Evolutionary conservation across 2,113 vertebrate species (phyloP).

Genomic region (Notiomystis cincta): DNA sequence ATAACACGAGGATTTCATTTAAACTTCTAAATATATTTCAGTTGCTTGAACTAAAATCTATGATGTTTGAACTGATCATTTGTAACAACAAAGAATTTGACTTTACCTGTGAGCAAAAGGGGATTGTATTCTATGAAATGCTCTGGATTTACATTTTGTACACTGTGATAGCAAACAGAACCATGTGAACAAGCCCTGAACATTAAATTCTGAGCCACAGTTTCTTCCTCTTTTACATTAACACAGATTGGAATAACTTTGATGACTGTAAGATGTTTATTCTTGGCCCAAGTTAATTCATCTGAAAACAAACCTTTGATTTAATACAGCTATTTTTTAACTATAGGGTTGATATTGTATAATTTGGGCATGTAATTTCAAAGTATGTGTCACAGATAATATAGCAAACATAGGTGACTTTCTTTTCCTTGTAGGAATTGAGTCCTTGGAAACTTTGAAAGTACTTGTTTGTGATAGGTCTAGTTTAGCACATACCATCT

Average conservation of each 20-base stretch:
- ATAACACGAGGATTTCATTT: constrained; percentile 52
- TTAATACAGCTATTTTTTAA: background rate
- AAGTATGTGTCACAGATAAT: background rate
- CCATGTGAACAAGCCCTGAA: background rate
- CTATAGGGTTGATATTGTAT: background rate
- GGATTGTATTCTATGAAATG: background rate
- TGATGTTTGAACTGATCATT: constrained; percentile 27
- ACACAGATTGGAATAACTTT: background rate
- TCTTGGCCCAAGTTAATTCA: background rate
- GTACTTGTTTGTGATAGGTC: background rate
- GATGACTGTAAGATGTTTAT: background rate
- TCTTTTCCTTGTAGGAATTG: background rate
- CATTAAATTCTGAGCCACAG: background rate
- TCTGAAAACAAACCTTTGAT: background rate
- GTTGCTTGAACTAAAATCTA: constrained; percentile 45
- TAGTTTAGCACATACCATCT: background rate
- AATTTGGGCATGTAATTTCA: background rate
- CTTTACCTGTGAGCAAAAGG: constrained; percentile 16
- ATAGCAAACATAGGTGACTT: background rate
- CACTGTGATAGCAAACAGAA: background rate
- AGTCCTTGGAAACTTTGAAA: background rate
- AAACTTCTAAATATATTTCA: constrained; percentile 63
- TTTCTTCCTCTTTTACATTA: background rate
- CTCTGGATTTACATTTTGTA: background rate
- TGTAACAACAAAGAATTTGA: constrained; percentile 31